Base-by-base conservation (phyloP, 2,888 invertebrate species). In the Tinea pellionella region DNA sequence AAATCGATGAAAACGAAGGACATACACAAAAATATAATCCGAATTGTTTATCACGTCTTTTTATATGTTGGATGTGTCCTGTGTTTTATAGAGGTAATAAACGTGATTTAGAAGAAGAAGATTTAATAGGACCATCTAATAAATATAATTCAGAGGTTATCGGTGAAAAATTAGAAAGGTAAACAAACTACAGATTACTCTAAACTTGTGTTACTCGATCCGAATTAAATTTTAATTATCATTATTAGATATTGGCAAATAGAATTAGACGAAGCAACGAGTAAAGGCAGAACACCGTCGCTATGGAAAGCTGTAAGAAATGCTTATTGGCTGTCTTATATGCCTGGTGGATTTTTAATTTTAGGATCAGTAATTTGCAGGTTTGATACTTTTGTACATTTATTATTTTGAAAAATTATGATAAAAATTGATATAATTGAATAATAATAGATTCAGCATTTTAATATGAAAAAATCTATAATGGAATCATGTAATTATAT, bases 61-160 rank as follows among this genome's bases (percentile, higher is more conserved):
- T 88, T 63, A 66, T 88, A 41, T 87, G 87, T 71, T 88, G 88
- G 88, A 71, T 88, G 62, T 81, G 80, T 63, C 88, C 88, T 8
- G 80, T 88, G 59, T 67, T 88, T 8, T 74, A 84, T 61, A 89
- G 86, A 65, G 92, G 92, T 4, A 86, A 88, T 61, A 84, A 72
- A 67, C 81, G 89, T 64, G 90, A 91, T 62, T 78, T 95, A 11
- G 90, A 89, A 66, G 87, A 92, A 59, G 79, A 86, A 8, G 94
- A 95, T 75, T 80, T 95, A 19, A 90, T 92, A 29, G 89, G 91
- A 67, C 89, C 90, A 0, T 78, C 91, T 8, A 86, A 89, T 59
- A 83, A 87, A 63, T 94, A 93, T 67, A 79, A 86, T 62, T 91
- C 92, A 0, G 82, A 88, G 51, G 68, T 67, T 63, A 80, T 92